Percentiles rank a stretch among this genome's conserved stretches.
Evolutionary conservation across 2,797 vertebrate species (phyloP).

Genomic region (Melopsittacus undulatus): DNA sequence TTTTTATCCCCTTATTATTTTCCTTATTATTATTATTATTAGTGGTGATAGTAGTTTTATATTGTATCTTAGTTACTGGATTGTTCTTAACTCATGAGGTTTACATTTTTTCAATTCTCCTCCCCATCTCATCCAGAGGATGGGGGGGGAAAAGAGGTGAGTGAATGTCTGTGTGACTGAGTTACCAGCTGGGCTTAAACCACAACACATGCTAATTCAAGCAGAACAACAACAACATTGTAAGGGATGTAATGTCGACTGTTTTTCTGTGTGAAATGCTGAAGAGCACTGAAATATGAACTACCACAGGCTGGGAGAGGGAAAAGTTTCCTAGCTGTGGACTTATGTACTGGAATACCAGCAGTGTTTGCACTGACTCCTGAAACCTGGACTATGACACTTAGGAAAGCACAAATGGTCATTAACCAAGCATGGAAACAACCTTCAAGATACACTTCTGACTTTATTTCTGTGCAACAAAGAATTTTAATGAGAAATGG

Average conservation of each 20-base stretch:
- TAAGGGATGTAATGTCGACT: neutral
- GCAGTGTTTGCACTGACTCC: neutral
- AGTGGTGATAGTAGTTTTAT: neutral
- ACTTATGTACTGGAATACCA: neutral
- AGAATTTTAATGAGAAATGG: neutral
- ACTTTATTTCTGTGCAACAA: neutral
- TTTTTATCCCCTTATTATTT: neutral
- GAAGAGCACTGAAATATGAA: neutral
- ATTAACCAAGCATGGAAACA: neutral
- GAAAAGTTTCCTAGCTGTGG: neutral
- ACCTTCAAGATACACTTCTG: neutral
- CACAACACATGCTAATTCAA: neutral
- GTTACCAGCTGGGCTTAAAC: neutral
- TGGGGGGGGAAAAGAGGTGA: neutral
- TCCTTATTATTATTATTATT: neutral
- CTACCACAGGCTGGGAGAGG: neutral
- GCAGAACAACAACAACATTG: neutral
- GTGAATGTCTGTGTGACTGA: neutral
- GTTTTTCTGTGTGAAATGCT: neutral
- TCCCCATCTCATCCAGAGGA: neutral
- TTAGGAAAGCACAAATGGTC: neutral
- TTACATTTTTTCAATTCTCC: neutral
- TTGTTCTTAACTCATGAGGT: neutral
- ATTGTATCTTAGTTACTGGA: neutral
- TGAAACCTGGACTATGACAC: neutral